A percentile compares a stretch with the other conserved stretches of the same genome.
These are phyloP conservation scores for Solea solea DNA, from an alignment of 2,113 vertebrate genomes.

Conservation along the genomic window DNA sequence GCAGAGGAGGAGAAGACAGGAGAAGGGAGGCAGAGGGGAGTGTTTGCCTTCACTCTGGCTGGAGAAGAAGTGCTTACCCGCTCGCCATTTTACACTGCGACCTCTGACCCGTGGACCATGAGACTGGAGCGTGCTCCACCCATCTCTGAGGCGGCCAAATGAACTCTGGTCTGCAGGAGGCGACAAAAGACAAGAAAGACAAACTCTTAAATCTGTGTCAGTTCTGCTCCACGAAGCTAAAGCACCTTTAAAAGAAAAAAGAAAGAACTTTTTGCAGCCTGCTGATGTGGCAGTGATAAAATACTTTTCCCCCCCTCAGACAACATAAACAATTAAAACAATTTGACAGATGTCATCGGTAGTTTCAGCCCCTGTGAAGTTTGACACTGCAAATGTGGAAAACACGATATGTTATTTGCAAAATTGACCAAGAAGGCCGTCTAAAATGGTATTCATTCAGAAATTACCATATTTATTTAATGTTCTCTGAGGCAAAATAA, in stretches of 20 bases:
- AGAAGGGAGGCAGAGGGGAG: constrained; percentile 87
- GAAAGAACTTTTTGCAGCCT: constrained; percentile 46
- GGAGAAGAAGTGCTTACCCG: constrained; percentile 87
- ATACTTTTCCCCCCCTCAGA: neutral
- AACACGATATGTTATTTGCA: constrained; percentile 25
- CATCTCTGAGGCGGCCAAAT: constrained; percentile 90
- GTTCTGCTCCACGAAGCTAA: constrained; percentile 54
- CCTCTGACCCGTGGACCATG: constrained; percentile 90
- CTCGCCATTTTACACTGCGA: constrained; percentile 86
- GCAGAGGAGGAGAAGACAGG: constrained; percentile 86
- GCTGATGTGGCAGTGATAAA: constrained; percentile 38
- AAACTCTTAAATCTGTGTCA: constrained; percentile 32
- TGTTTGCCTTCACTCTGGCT: constrained; percentile 90
- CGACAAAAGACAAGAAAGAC: constrained; percentile 30
- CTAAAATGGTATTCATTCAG: neutral
- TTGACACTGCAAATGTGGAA: constrained; percentile 31
- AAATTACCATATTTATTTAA: neutral
- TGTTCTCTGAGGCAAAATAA: neutral
- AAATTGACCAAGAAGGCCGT: constrained; percentile 35
- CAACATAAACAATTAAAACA: constrained; percentile 21
- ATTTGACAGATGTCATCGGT: constrained; percentile 37
- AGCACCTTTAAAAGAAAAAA: constrained; percentile 57
- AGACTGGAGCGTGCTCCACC: constrained; percentile 86
- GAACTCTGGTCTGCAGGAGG: constrained; percentile 53
- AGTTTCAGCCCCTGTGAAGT: constrained; percentile 37